phyloP scores from a whole-genome alignment of 2,888 invertebrate species.

The Tetragonula carbonaria region DNA sequence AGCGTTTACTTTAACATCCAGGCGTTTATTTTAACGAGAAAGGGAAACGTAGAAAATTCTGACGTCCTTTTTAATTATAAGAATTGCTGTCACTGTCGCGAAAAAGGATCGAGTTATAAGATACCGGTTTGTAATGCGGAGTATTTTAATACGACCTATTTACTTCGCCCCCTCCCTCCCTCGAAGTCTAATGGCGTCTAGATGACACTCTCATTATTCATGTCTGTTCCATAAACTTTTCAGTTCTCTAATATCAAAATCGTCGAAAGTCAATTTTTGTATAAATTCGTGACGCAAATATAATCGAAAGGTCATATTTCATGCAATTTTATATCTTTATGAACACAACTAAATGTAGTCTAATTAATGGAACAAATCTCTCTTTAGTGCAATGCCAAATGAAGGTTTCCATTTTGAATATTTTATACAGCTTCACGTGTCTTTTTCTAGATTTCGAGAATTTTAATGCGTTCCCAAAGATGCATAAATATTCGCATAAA shows the following conservation, averaged over 20 bases:
- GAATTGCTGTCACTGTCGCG: not conserved
- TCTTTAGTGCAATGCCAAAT: too few species aligned
- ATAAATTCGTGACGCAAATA: too few species aligned
- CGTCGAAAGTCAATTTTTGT: not conserved
- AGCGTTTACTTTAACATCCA: conserved; percentile 1
- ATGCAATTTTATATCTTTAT: too few species aligned
- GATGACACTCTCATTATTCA: conserved; percentile 22
- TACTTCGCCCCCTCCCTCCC: not conserved
- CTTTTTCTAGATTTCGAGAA: too few species aligned
- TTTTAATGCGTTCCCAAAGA: too few species aligned
- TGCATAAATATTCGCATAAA: too few species aligned
- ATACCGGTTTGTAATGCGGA: not conserved
- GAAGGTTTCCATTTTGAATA: too few species aligned
- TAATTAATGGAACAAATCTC: too few species aligned
- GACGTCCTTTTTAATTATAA: conserved; percentile 15
- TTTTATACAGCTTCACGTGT: too few species aligned
- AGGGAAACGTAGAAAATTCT: not conserved
- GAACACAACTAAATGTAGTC: too few species aligned
- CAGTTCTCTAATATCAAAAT: not conserved
- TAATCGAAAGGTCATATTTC: too few species aligned
- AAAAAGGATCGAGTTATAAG: conserved; percentile 13
- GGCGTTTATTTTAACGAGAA: conserved; percentile 11
- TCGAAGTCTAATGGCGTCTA: not conserved
- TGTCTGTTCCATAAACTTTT: not conserved
- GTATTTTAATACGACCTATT: conserved; percentile 23